Base-by-base conservation (phyloP, 37 sponge, comb jelly and placozoan species). In the Cladorhizidae sp. region DNA sequence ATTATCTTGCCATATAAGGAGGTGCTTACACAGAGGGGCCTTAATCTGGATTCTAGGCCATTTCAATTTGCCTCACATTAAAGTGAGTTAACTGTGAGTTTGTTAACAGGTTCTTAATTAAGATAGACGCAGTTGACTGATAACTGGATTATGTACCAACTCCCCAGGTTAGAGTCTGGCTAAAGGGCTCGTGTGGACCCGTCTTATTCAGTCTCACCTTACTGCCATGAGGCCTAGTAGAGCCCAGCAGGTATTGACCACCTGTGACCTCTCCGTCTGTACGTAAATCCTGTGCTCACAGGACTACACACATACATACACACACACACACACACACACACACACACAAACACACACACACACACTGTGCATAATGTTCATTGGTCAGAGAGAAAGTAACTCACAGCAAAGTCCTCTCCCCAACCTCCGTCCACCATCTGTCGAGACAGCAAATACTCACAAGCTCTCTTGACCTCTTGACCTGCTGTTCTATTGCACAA, bases 231-330 rank as follows among this genome's bases (percentile, higher is more conserved):
- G 90, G 31, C 88, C 96, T 41, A 95, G 68, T 20, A 95, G 72
- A 28, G 96, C 96, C 96, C 96, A 95, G 72, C 93, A 87, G 6
- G 96, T 93, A 67, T 93, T 93, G 25, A 95, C 93, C 11, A 90
- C 62, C 35, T 86, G 83, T 32, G 94, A 93, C 11, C 40, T n/a
- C 37, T 76, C 68, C 21, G 77, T 31, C 43, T 86, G 85, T 0
- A 93, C 81, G 67, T 95, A 95, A 29, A 54, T 5, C n/a, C 95
- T 68, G 72, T 83, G 54, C 76, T 94, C 95, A 90, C 95, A 94
- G 33, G 95, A 90, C 95, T 90, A 0, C 49, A 61, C 6, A 68
- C 45, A 55, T 3, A 42, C 42, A 59, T 1, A 41, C 36, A 33
- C 18, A 58, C 18, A 45, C 8, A 45, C 49, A 5, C 9, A 45